Evolutionary conservation across 2,888 invertebrate species (phyloP).

Genomic region (Yponomeuta plumbellus): DNA sequence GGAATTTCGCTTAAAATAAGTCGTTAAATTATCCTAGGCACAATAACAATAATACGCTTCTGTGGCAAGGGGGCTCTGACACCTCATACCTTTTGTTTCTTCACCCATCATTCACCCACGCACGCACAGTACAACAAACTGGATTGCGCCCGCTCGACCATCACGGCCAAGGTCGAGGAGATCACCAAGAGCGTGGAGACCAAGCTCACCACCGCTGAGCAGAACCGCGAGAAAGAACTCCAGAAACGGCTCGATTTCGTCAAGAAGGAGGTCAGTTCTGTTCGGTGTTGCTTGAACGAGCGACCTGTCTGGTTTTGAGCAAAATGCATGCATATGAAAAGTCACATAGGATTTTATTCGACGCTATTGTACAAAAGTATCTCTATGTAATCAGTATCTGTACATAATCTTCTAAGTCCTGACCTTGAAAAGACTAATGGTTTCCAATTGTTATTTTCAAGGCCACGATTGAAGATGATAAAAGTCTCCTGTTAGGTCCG

Average conservation of each 20-base stretch:
- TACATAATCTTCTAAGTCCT: too few relatives aligned
- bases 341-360: too few relatives aligned
- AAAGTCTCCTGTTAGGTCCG: too few relatives aligned
- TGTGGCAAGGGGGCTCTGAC: conserved; percentile 13
- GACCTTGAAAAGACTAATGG: too few relatives aligned
- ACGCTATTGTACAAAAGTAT: too few relatives aligned
- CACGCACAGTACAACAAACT: conserved; percentile 79
- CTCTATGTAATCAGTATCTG: too few relatives aligned
- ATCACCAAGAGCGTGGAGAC: conserved; percentile 82
- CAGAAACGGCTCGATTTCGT: conserved; percentile 89
- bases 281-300: background rate
- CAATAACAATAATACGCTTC: too few relatives aligned
- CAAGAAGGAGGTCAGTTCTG: conserved; percentile 13
- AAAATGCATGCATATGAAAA: too few relatives aligned
- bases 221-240: conserved; percentile 89
- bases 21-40: too few relatives aligned
- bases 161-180: conserved; percentile 79
- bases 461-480: too few relatives aligned
- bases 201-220: conserved; percentile 87
- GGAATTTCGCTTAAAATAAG: too few relatives aligned
- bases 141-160: conserved; percentile 80
- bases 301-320: background rate
- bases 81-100: conserved; percentile 19
- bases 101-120: background rate
- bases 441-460: too few relatives aligned